Base-by-base conservation (phyloP, 1,140 invertebrate species). In the Diabrotica virgifera region DNA sequence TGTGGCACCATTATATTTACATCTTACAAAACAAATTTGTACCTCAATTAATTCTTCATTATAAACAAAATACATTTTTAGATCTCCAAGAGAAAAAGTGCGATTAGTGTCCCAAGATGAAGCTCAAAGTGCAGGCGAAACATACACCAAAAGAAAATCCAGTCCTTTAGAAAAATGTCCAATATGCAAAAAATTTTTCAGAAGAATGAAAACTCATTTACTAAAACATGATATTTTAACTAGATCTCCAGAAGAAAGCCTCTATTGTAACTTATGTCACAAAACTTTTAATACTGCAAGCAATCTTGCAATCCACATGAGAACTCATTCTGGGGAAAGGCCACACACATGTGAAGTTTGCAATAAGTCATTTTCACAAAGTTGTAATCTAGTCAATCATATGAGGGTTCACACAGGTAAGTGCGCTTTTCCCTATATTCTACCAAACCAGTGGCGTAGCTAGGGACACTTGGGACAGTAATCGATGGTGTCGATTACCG, bases 361-460 rank as follows among this genome's bases (percentile, higher is more conserved):
- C 62, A 64, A 74, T 0, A 83, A 82, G 60, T 74, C 76, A 5
- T 85, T 85, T 64, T 82, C 84, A 0, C 84, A 85, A 63, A 81
- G 82, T 50, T 83, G 83, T 6, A 85, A 85, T 71, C 68, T 87
- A 2, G 72, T 82, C 2, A 85, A 84, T 71, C 86, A 87, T 64
- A 67, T 78, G n/a, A 80, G 83, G 52, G 84, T 85, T 64, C 85
- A 86, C 40, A 76, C 71, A 35, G 69, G 68, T 68, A 59, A 59
- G 64, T 69, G 35, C 62, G 62, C 40, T 82, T 46, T 5, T 3
- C 4, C 6, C n/a, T 46, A 46, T 24, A 24, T 24, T 24, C 4
- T 24, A 82, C 62, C 24, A 1, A 24, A 24, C 1, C 24, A 2
- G 58, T 71, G 80, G 3, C 80, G 79, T 0, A 81, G n/a, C n/a